Evolutionary conservation across 2,113 vertebrate species (phyloP).

Genomic region (Channa maculata): DNA sequence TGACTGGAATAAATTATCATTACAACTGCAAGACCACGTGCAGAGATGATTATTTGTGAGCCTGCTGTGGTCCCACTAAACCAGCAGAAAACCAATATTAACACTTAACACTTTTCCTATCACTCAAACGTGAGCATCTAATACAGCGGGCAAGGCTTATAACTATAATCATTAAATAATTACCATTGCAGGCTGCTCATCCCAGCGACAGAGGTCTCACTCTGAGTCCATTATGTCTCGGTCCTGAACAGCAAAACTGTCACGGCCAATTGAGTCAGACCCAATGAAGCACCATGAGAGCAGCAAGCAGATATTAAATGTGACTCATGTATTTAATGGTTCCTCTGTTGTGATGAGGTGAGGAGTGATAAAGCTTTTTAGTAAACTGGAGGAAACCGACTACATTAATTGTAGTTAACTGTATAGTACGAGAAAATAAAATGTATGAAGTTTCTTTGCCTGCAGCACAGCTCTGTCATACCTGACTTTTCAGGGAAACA

Average conservation of each 20-base stretch:
- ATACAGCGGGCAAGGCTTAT: slow-evolving; percentile 41
- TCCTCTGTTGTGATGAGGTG: slow-evolving; percentile 28
- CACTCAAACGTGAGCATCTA: slow-evolving; percentile 37
- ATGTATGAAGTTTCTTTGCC: slow-evolving; percentile 2
- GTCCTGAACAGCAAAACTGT: slow-evolving; percentile 42
- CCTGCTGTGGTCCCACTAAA: neutral
- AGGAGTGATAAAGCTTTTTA: slow-evolving; percentile 16
- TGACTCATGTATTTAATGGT: slow-evolving; percentile 45
- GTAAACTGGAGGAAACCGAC: slow-evolving; percentile 31
- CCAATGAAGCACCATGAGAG: slow-evolving; percentile 26
- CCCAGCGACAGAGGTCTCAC: slow-evolving; percentile 33
- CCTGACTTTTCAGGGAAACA: neutral
- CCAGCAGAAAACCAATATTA: slow-evolving; percentile 1
- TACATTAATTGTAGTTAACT: slow-evolving; percentile 18
- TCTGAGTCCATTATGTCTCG: slow-evolving; percentile 55
- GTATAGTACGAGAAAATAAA: slow-evolving; percentile 8
- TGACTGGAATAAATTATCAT: neutral
- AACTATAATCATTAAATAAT: slow-evolving; percentile 59
- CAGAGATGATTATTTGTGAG: neutral
- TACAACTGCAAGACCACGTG: neutral
- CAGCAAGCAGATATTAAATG: slow-evolving; percentile 46
- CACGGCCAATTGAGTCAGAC: slow-evolving; percentile 48
- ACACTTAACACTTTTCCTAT: neutral
- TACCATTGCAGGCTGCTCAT: slow-evolving; percentile 43
- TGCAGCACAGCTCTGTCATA: neutral